Base-by-base conservation (phyloP, 1,140 invertebrate species). In the Semibalanus balanoides region DNA sequence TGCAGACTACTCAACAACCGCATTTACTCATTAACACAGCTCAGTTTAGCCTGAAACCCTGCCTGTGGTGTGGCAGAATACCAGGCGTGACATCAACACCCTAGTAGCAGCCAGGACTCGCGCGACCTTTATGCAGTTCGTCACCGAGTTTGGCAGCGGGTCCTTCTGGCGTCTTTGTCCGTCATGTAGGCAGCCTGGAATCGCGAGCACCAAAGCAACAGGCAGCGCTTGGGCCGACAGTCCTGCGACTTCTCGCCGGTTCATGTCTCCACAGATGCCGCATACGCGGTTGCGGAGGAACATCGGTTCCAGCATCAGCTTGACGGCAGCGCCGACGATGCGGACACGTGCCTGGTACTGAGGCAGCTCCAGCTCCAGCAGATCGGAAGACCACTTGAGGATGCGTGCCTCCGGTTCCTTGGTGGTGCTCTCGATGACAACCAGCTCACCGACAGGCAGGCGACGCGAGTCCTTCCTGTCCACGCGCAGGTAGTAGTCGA, bases 261-360 rank as follows among this genome's bases (percentile, higher is more conserved):
- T 77, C 64, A 77, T 43, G 30, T 76, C 35, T 27, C 76, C 76
- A 25, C 76, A 77, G 31, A 77, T 30, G 35, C 76, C 76, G 30
- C 76, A 77, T 25, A 40, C 31, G 35, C 82, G 80, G 76, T 86
- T 84, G 19, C 86, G 83, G 79, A 88, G 86, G 51, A 83, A 80
- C 80, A 40, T 80, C 76, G 7, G 78, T 75, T 76, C 72, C 77
- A 73, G 75, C 78, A 27, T 82, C 51, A 64, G 51, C 51, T 64
- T 25, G 22, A 64, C 51, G 14, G 51, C 51, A 7, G 51, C 7
- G 51, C 51, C 51, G 51, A 64, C 51, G 51, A 64, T 64, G 51
- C 51, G 51, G 14, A 64, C 14, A 19, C 51, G 51, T 19, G 51
- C 51, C 51, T 25, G 22, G 51, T 30, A 75, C 43, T 11, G 14